Evolutionary conservation across 2,888 invertebrate species (phyloP).

Genomic region (Dugesia japonica): DNA sequence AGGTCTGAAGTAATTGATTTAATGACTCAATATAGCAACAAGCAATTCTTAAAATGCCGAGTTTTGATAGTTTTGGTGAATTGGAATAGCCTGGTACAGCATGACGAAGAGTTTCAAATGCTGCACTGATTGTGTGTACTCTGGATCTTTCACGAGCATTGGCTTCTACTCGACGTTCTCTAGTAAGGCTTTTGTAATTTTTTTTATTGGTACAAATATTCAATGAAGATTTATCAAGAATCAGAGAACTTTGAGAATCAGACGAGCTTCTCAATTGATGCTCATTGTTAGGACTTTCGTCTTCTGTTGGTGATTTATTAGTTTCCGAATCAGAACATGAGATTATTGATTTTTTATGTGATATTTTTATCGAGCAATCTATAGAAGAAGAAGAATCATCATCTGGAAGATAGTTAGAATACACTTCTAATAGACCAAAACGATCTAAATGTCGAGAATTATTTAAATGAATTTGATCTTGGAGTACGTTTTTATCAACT

Average conservation of each 20-base stretch:
- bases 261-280: neutral
- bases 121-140: slow-evolving; percentile 84
- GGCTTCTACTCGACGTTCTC: slow-evolving; percentile 76
- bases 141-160: slow-evolving; percentile 78
- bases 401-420: neutral
- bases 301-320: neutral
- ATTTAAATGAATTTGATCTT: neutral
- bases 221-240: neutral
- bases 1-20: slow-evolving; percentile 58
- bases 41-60: slow-evolving; percentile 76
- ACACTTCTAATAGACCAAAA: neutral
- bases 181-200: slow-evolving; percentile 85
- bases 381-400: neutral
- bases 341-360: neutral
- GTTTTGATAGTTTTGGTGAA: slow-evolving; percentile 76
- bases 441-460: neutral
- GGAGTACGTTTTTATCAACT: neutral
- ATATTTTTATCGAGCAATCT: neutral
- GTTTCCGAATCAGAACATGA: slow-evolving; percentile 3
- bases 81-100: slow-evolving; percentile 77
- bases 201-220: slow-evolving; percentile 36
- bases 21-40: slow-evolving; percentile 78
- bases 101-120: slow-evolving; percentile 69
- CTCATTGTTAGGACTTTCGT: neutral
- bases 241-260: neutral